phyloP scores from a whole-genome alignment of 2,888 invertebrate species.

The Caenorhabditis sp. region DNA sequence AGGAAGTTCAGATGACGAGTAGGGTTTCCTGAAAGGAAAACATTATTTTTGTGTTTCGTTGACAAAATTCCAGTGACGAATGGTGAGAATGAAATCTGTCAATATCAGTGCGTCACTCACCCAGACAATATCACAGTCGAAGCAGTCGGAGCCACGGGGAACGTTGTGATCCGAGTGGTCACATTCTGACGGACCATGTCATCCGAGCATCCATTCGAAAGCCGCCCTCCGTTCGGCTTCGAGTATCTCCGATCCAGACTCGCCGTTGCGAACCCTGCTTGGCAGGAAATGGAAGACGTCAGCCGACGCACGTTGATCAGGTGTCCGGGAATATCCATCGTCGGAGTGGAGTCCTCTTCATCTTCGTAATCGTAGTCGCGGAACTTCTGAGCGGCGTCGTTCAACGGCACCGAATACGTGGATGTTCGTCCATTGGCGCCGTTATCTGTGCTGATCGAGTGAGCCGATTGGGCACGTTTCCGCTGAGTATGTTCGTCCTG shows the following conservation, averaged over 20 bases:
- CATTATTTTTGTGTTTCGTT: neutral
- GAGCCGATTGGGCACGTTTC: slow-evolving; percentile 62
- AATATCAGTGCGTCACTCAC: too few species aligned
- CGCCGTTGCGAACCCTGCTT: slow-evolving; percentile 62
- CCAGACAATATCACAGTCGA: slow-evolving; percentile 48
- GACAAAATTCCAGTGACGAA: neutral
- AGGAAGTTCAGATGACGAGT: slow-evolving; percentile 58
- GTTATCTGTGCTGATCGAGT: slow-evolving; percentile 48
- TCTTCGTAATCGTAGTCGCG: slow-evolving; percentile 38
- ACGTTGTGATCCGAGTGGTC: slow-evolving; percentile 65
- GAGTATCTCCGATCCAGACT: slow-evolving; percentile 62
- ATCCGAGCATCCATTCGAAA: slow-evolving; percentile 35
- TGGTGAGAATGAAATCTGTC: too few species aligned
- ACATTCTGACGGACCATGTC: slow-evolving; percentile 46
- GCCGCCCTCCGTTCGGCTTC: slow-evolving; percentile 31
- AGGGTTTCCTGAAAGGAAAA: slow-evolving; percentile 49
- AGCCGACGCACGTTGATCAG: slow-evolving; percentile 40
- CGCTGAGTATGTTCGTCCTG: slow-evolving; percentile 60
- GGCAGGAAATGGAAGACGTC: slow-evolving; percentile 58
- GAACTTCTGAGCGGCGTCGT: slow-evolving; percentile 51
- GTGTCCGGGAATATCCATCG: slow-evolving; percentile 40
- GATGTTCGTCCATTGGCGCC: slow-evolving; percentile 35
- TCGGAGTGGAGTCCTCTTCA: slow-evolving; percentile 48
- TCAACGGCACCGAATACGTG: slow-evolving; percentile 54
- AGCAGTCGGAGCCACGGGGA: slow-evolving; percentile 59